These are phyloP conservation scores for Oikopleura vanhoeffeni DNA, from an alignment of 23 tunicate genomes.

Conservation along the genomic window DNA sequence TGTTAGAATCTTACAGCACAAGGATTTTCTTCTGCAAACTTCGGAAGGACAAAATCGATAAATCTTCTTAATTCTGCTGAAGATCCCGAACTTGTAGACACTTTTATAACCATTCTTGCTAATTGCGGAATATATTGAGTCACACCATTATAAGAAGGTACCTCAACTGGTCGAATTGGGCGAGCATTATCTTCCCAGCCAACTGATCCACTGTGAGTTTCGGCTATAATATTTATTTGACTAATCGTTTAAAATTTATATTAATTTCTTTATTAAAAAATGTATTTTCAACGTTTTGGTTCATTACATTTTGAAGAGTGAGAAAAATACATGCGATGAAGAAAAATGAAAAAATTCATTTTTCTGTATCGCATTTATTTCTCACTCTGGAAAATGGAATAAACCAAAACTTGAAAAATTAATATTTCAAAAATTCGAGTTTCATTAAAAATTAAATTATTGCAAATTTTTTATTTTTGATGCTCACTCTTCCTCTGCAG, in stretches of 20 bases:
- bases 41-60: not conserved
- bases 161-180: not conserved
- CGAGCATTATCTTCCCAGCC: not conserved
- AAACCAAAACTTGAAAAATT: not conserved
- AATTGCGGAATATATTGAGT: not conserved
- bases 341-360: no score
- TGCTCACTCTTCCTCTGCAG: not conserved
- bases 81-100: not conserved
- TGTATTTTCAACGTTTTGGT: not conserved
- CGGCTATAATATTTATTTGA: not conserved
- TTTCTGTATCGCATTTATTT: no score
- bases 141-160: not conserved
- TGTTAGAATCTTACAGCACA: conserved; percentile 2
- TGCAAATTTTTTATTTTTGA: not conserved
- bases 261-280: not conserved
- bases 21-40: not conserved
- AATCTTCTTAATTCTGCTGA: not conserved
- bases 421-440: not conserved
- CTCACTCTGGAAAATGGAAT: not conserved
- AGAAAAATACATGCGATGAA: no score
- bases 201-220: not conserved
- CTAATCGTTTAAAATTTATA: not conserved
- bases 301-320: no score
- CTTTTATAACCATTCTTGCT: not conserved
- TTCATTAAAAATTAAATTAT: not conserved